Percentiles rank a stretch among this genome's conserved stretches.
Evolutionary conservation across 2,888 invertebrate genomes (phyloP).

Genomic region (Smittia aterrima): DNA sequence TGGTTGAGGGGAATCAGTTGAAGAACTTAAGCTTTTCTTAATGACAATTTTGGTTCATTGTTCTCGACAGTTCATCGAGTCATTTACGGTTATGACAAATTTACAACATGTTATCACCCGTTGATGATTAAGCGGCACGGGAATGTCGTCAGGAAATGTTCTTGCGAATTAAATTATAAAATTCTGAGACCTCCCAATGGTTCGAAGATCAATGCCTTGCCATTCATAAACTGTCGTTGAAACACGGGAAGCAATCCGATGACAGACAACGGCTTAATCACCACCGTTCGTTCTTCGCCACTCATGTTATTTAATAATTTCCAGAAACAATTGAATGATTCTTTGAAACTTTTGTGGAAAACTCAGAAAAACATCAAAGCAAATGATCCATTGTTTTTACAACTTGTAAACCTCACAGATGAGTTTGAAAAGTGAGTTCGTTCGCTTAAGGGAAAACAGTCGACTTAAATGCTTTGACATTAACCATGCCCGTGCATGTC

Average conservation of each 20-base stretch:
- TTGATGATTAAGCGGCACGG: not conserved
- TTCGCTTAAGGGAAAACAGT: not conserved
- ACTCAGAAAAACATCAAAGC: not conserved
- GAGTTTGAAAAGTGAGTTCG: no score
- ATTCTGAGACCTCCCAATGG: constrained; percentile 30
- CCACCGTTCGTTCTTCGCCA: not conserved
- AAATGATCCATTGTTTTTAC: constrained; percentile 35
- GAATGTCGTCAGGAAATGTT: not conserved
- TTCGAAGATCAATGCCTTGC: not conserved
- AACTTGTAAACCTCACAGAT: not conserved
- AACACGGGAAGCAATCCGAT: not conserved
- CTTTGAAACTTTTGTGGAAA: constrained; percentile 8
- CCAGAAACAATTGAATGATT: constrained; percentile 35
- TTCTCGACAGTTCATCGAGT: not conserved
- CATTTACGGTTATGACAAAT: not conserved
- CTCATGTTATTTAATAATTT: constrained; percentile 23
- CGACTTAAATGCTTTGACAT: constrained; percentile 29
- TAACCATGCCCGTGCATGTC: not conserved
- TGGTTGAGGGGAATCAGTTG: not conserved
- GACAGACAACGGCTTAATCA: not conserved
- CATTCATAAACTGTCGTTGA: not conserved
- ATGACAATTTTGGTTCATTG: constrained; percentile 19
- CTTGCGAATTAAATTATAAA: not conserved
- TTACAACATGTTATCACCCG: not conserved
- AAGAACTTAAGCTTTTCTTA: constrained; percentile 29